Evolutionary conservation across 2,797 vertebrate genomes (phyloP), one percentile per base, ranked within the genome.

Genomic region (Eleutherodactylus coqui): DNA sequence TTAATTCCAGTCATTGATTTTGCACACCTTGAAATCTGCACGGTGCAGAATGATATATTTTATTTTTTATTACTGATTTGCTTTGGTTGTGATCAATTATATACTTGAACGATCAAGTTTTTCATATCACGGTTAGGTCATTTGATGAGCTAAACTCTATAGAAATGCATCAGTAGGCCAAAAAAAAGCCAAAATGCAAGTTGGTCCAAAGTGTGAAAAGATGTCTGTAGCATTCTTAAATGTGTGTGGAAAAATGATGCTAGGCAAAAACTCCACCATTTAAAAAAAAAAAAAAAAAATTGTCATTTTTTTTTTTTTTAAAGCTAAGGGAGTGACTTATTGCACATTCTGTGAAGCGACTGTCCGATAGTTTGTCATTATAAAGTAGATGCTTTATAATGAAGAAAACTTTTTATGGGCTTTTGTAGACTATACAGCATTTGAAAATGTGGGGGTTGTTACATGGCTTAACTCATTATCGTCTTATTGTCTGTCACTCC

Each of bases 1-100:
- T 84, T 32, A n/a, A 47, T 60, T 62, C 32, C 79, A 85, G 91
- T 82, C 45, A 88, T 91, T 89, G 89, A 91, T 91, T 91, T 87
- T 85, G 88, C 87, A 83, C 73, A 88, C 83, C 55, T 84, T 76
- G 89, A 90, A 78, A 84, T 58, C 85, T 88, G 89, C 29, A 69
- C 58, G 87, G 82, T 87, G 72, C 9, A 89, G 88, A 83, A 34
- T n/a, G n/a, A n/a, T n/a, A n/a, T 5, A 72, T 79, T 87, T 62
- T 34, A 34, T 67, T 67, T 34, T n/a, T 38, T 19, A 2, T 70
- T 91, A 90, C 85, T 72, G 88, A 84, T 84, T 91, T 89, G 86
- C 87, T 88, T 85, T 69, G 53, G 85, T 89, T 91, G 89, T 90
- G 76, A 87, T 84, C 88, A 83, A 70, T 86, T 77, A 76, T 0